These are phyloP conservation scores for Acanthopagrus latus DNA, from an alignment of 2,797 vertebrate species.

Conservation along the genomic window DNA sequence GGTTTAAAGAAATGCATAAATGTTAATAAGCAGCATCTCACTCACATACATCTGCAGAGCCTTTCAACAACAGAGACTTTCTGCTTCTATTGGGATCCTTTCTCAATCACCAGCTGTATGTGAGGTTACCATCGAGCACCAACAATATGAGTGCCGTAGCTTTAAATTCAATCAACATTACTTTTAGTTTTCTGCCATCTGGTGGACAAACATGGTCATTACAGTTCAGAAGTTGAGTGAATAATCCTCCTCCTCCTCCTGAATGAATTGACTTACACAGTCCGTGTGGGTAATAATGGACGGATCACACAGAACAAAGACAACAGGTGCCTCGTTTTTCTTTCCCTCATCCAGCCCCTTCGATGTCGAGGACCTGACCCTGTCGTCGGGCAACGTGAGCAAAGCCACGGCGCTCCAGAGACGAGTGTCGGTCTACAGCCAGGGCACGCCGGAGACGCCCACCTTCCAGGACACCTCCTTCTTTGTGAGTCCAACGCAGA, in stretches of 20 bases:
- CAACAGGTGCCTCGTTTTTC: constrained; percentile 8
- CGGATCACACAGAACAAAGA: neutral
- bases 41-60: neutral
- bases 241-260: neutral
- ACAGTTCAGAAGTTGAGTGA: neutral
- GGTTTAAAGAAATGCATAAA: neutral
- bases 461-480: constrained; percentile 96
- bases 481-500: constrained; percentile 90
- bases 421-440: constrained; percentile 97
- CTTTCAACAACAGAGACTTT: neutral
- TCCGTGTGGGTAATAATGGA: neutral
- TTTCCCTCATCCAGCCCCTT: constrained; percentile 88
- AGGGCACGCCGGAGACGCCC: constrained; percentile 97
- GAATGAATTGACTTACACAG: neutral
- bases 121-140: neutral
- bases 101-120: neutral
- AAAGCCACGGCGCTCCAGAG: constrained; percentile 95
- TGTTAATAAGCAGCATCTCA: neutral
- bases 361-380: constrained; percentile 94
- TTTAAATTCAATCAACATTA: neutral
- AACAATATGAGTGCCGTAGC: neutral
- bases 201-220: constrained; percentile 50
- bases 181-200: constrained; percentile 59
- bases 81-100: neutral
- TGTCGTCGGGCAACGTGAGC: constrained; percentile 92